Percentiles rank a stretch among this genome's conserved stretches.
Conservation (phyloP, 2,797 vertebrate species). For the Lithobates pipiens region DNA sequence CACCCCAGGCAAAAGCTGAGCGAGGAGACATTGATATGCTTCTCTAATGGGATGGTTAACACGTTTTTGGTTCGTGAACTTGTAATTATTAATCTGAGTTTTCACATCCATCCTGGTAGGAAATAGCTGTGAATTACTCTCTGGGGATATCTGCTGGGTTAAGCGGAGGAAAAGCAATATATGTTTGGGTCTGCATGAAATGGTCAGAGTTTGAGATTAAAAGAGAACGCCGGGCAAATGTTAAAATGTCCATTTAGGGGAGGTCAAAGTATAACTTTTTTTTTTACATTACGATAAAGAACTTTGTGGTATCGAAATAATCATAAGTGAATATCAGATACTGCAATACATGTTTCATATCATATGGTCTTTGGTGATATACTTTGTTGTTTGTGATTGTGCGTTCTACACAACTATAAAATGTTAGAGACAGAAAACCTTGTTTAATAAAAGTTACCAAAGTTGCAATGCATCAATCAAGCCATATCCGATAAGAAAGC, state of each 20-base stretch:
- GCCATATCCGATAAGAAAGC: too few species aligned
- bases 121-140: constrained; percentile 40
- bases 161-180: not conserved
- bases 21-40: not conserved
- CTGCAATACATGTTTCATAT: too few species aligned
- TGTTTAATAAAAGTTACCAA: too few species aligned
- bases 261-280: not conserved
- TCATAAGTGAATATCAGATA: not conserved
- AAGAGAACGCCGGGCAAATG: not conserved
- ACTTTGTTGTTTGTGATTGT: too few species aligned
- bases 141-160: constrained; percentile 7
- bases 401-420: too few species aligned
- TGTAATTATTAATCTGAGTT: constrained; percentile 50
- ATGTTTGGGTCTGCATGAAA: not conserved
- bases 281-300: not conserved
- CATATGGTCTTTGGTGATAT: too few species aligned
- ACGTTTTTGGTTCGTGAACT: constrained; percentile 48
- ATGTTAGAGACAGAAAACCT: too few species aligned
- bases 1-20: constrained; percentile 45
- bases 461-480: too few species aligned
- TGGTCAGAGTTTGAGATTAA: not conserved
- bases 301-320: not conserved
- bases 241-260: not conserved
- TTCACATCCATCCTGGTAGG: constrained; percentile 18
- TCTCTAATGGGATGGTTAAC: constrained; percentile 39